These are phyloP conservation scores for Toxonevra muliebris DNA, from an alignment of 2,888 invertebrate species.

Conservation along the genomic window DNA sequence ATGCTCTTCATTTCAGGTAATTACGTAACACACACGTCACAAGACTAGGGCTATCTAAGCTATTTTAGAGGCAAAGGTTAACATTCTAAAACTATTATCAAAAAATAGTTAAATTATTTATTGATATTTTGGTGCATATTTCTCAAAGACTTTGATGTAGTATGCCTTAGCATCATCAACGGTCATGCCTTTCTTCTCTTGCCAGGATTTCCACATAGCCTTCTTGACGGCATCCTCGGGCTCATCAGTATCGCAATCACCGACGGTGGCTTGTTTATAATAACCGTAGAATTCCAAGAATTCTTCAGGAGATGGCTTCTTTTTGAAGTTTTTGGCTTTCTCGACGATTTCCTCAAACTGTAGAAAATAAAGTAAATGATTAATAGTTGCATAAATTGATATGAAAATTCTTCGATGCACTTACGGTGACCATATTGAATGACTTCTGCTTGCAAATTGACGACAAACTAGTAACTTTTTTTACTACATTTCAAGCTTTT, in stretches of 20 bases:
- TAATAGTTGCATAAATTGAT: not conserved
- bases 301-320: slow-evolving; percentile 79
- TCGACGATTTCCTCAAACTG: slow-evolving; percentile 81
- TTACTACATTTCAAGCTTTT: not conserved
- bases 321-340: slow-evolving; percentile 77
- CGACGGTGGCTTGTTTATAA: slow-evolving; percentile 84
- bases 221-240: slow-evolving; percentile 91
- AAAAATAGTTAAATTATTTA: slow-evolving; percentile 31
- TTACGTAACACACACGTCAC: too few species aligned
- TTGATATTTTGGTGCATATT: slow-evolving; percentile 67
- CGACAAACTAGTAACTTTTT: not conserved
- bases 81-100: too few species aligned
- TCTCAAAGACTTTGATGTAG: slow-evolving; percentile 77
- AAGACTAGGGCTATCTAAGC: too few species aligned
- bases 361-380: slow-evolving; percentile 10
- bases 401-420: slow-evolving; percentile 32
- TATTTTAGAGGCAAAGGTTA: too few species aligned
- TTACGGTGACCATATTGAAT: slow-evolving; percentile 54
- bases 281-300: slow-evolving; percentile 83
- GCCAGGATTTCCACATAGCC: slow-evolving; percentile 95
- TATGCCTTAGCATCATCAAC: slow-evolving; percentile 82
- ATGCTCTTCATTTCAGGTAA: too few species aligned
- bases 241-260: slow-evolving; percentile 82
- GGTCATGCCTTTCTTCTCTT: slow-evolving; percentile 78
- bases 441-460: slow-evolving; percentile 23